A percentile compares a stretch with the other conserved stretches of the same genome.
Conservation (phyloP, 2,797 vertebrate species). For the Melanogrammus aeglefinus region DNA sequence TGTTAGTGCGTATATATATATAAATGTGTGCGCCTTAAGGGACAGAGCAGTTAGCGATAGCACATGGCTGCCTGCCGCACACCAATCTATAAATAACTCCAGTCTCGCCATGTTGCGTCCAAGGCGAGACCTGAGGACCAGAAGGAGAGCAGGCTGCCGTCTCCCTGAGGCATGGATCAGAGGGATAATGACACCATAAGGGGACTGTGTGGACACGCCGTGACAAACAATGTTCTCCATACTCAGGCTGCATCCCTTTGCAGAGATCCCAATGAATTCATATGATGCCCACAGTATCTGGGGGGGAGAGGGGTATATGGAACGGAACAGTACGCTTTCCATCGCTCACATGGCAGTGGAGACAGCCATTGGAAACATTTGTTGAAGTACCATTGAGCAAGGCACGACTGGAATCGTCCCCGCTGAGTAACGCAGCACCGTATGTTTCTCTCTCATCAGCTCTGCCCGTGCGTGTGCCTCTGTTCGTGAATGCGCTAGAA, state of each 20-base stretch:
- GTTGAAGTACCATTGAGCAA: neutral
- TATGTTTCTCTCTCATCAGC: neutral
- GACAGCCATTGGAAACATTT: neutral
- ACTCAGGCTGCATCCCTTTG: neutral
- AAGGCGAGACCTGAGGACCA: constrained; percentile 56
- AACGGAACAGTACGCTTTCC: too few species aligned
- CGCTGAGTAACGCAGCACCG: neutral
- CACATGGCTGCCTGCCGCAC: constrained; percentile 62
- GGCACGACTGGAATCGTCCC: neutral
- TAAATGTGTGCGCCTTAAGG: neutral
- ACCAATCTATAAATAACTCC: constrained; percentile 63
- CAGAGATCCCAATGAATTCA: neutral
- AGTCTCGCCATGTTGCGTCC: constrained; percentile 55
- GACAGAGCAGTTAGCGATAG: constrained; percentile 52
- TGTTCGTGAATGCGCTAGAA: neutral
- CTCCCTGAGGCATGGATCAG: constrained; percentile 59
- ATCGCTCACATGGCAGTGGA: too few species aligned
- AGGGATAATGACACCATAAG: neutral
- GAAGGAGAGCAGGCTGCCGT: constrained; percentile 68
- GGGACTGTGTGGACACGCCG: neutral
- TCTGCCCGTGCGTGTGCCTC: neutral
- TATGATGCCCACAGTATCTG: neutral
- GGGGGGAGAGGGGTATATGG: too few species aligned
- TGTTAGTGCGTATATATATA: constrained; percentile 1
- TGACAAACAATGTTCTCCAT: neutral